These are phyloP conservation scores for Pica pica DNA, from an alignment of 2,113 vertebrate species.

Conservation along the genomic window DNA sequence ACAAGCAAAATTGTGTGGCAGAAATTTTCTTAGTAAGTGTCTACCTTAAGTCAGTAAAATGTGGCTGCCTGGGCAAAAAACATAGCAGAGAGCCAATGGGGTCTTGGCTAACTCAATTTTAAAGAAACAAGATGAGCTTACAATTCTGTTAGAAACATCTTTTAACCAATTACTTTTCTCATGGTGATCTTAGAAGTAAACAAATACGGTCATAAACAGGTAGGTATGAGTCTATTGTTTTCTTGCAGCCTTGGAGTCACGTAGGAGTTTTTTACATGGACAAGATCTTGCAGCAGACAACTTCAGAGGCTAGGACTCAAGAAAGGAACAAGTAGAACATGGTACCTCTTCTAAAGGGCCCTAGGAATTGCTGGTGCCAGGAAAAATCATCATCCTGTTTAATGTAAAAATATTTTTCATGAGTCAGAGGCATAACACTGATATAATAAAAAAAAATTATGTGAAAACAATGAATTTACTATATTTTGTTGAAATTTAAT, in stretches of 20 bases:
- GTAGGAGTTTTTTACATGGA: neutral
- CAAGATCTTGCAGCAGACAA: neutral
- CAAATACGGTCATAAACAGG: neutral
- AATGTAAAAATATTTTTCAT: neutral
- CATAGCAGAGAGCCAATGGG: neutral
- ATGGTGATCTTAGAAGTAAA: neutral
- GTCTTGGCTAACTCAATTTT: neutral
- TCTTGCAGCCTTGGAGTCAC: neutral
- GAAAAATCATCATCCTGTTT: neutral
- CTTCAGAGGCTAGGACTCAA: neutral
- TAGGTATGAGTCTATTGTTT: neutral
- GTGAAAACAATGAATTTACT: slow-evolving; percentile 2
- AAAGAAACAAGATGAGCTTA: neutral
- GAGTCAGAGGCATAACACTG: neutral
- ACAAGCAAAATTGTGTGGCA: neutral
- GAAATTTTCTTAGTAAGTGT: neutral
- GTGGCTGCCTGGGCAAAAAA: neutral
- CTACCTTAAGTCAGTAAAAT: neutral
- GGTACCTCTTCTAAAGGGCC: neutral
- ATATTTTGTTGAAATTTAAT: neutral
- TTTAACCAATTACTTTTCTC: neutral
- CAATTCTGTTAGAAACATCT: neutral
- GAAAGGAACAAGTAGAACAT: neutral
- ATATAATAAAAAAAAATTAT: neutral
- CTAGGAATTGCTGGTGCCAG: neutral